These are phyloP conservation scores for Notothenia coriiceps DNA, from an alignment of 2,113 vertebrate species.

Conservation along the genomic window DNA sequence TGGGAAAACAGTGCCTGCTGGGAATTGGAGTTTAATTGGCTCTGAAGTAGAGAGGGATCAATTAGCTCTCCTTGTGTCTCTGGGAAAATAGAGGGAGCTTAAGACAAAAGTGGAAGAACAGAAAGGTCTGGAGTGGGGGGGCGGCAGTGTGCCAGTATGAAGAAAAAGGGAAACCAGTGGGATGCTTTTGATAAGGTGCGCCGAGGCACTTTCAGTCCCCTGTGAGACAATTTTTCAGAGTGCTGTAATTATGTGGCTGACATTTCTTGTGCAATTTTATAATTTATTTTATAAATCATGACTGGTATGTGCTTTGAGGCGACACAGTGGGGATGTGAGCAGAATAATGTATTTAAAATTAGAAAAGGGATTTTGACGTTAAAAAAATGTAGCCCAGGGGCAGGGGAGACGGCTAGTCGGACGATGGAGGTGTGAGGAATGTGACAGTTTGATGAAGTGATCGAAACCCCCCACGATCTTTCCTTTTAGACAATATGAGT, in stretches of 20 bases:
- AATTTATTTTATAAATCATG: conserved; percentile 74
- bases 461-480: conserved; percentile 52
- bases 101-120: conserved; percentile 35
- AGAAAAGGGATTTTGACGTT: conserved; percentile 28
- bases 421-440: conserved; percentile 33
- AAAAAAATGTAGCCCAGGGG: conserved; percentile 41
- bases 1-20: conserved; percentile 69
- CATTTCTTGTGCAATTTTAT: conserved; percentile 67
- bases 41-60: conserved; percentile 70
- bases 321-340: conserved; percentile 40
- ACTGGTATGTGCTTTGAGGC: conserved; percentile 55
- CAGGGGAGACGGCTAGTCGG: conserved; percentile 11
- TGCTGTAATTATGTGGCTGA: conserved; percentile 70
- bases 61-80: conserved; percentile 51
- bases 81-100: conserved; percentile 19
- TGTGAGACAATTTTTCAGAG: conserved; percentile 69
- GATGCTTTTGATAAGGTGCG: conserved; percentile 65
- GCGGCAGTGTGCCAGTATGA: conserved; percentile 33
- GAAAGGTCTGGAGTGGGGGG: conserved; percentile 25
- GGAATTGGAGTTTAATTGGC: conserved; percentile 76
- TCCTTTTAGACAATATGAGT: conserved; percentile 36
- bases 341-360: conserved; percentile 62
- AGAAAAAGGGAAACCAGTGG: conserved; percentile 33
- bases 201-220: conserved; percentile 58
- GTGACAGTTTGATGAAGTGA: conserved; percentile 60